These are phyloP conservation scores for Sardina pilchardus DNA, from an alignment of 2,113 vertebrate species.

Conservation along the genomic window DNA sequence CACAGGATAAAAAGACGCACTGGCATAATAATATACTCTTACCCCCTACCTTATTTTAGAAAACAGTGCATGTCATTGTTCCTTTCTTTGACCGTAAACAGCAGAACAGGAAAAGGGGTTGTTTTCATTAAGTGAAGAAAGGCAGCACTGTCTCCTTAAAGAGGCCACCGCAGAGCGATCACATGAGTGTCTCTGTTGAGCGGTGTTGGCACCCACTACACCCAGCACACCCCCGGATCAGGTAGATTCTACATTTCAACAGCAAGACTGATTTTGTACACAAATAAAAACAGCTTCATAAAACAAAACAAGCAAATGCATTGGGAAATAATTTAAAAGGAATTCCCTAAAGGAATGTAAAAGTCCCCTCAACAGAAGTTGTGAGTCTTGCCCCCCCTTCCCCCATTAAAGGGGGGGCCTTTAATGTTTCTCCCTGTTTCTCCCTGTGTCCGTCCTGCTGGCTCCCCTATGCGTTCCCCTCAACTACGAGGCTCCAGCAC, in stretches of 20 bases:
- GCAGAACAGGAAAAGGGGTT: neutral
- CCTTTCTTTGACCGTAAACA: neutral
- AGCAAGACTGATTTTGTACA: neutral
- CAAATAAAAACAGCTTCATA: neutral
- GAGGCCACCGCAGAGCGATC: neutral
- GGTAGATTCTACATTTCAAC: neutral
- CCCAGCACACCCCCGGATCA: neutral
- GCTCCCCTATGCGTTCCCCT: neutral
- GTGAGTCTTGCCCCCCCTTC: neutral
- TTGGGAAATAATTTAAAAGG: neutral
- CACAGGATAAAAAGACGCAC: neutral
- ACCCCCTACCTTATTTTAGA: neutral
- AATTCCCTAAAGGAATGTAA: neutral
- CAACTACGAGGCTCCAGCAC: conserved; percentile 77
- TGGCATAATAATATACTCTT: neutral
- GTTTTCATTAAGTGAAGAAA: neutral
- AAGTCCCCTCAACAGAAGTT: neutral
- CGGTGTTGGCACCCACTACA: neutral
- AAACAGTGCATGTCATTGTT: neutral
- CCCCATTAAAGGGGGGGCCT: too few relatives aligned
- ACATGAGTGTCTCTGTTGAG: neutral
- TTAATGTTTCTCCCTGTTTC: neutral
- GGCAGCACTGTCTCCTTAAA: neutral
- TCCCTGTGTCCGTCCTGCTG: neutral
- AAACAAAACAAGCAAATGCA: neutral